Evolutionary conservation across 2,797 vertebrate genomes (phyloP), one percentile per base, ranked within the genome.

Genomic region (Gymnoscopelus braueri): DNA sequence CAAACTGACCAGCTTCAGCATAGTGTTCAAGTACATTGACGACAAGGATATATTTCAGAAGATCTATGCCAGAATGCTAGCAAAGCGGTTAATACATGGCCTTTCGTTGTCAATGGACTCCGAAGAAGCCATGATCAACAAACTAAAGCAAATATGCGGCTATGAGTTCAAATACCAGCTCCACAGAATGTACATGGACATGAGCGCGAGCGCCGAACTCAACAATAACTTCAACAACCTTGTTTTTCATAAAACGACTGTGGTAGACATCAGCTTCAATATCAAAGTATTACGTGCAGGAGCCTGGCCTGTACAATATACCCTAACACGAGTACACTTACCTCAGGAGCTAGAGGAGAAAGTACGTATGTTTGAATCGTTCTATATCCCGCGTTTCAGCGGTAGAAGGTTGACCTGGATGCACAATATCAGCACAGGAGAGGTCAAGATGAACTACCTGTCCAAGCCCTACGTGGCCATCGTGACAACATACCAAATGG

Each of bases 181-280:
- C 53, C 98, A 99, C 93, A 92, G 97, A 94, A 99, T 99, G 98
- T 99, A 99, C 83, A 99, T 97, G 51, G 98, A 99, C 88, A 99
- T 99, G 97, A 99, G 26, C 19, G 26, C 98, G 81, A 99, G 98
- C 55, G 96, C 97, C 1, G 97, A 99, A 90, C 96, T 99, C 86
- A 99, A 99, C 95, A 98, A 99, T 83, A 98, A 99, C 86, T 99
- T 99, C 92, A 98, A 97, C 94, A 99, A 98, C 90, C 99, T 99
- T 79, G 97, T 99, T 29, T 29, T 4, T 2, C 26, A 89, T 97
- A 98, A 87, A 96, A 95, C 88, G 97, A 98, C 91, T 94, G 26
- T 29, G 26, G 26, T 99, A 87, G 98, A 97, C 69, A 98, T 99
- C 94, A 98, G 97, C 91, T 99, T 99, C 93, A 97, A 99, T 91